Base-by-base conservation (phyloP, 2,113 vertebrate species). In the Clarias magur region DNA sequence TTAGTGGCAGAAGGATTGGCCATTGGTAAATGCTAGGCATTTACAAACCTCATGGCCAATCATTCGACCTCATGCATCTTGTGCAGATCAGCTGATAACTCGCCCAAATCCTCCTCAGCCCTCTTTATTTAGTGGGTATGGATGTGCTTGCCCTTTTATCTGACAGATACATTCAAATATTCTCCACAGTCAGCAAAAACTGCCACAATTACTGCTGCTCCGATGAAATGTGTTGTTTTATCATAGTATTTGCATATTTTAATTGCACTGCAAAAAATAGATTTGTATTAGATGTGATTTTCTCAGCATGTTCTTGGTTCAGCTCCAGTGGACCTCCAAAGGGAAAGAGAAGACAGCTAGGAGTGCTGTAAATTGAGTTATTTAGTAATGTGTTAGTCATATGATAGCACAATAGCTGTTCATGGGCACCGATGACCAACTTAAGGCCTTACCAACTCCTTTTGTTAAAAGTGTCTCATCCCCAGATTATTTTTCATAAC, bases 231-330 rank as follows among this genome's bases (percentile, higher is more conserved):
- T 78, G 72, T 89, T 92, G 63, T 89, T 93, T 91, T 90, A 91
- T 93, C 85, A 65, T 87, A 13, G 72, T 4, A 92, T 94, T 93
- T 92, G 90, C 92, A 93, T 92, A 92, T 93, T 94, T 94, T 91
- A 93, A 94, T 94, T 93, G 91, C 78, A 54, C 87, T 87, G 87
- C 89, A 70, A 78, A 63, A 85, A 13, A 89, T 75, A 89, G 88
- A 76, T 65, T 70, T 86, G 83, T 72, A 68, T 86, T 57, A 84
- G 73, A 17, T 34, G 21, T 70, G 17, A 57, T 70, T 67, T 68
- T 34, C 48, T 83, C 62, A 13, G 82, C 65, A 83, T 83, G 65
- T 83, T 48, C 48, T 56, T 19, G 42, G 16, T 83, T 83, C 17
- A 2, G 25, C 53, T 73, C 19, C 56, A 72, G 27, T 70, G 30